Evolutionary conservation across 2,113 vertebrate species (phyloP).

Genomic region (Plectropomus leopardus): DNA sequence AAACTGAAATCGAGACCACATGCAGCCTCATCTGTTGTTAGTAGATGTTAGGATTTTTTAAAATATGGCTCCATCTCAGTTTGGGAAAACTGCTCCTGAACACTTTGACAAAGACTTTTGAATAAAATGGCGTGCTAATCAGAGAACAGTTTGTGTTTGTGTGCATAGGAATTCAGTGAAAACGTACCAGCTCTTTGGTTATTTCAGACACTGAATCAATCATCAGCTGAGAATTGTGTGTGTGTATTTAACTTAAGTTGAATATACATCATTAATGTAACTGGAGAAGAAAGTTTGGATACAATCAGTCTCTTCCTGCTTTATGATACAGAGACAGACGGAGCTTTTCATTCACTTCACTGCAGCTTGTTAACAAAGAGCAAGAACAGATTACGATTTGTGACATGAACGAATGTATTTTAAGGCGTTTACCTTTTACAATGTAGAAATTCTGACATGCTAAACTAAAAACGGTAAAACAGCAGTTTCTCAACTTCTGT

Average conservation of each 20-base stretch:
- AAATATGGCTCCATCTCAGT: conserved; percentile 15
- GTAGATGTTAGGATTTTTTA: background rate
- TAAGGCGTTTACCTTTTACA: conserved; percentile 86
- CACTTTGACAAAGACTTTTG: conserved; percentile 64
- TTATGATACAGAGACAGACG: conserved; percentile 73
- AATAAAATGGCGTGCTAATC: conserved; percentile 66
- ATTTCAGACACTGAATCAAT: conserved; percentile 41
- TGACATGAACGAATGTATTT: conserved; percentile 85
- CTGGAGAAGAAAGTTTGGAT: conserved; percentile 34
- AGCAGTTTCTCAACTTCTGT: conserved; percentile 73
- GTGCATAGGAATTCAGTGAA: conserved; percentile 42
- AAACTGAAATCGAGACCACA: conserved; percentile 23
- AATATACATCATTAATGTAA: conserved; percentile 30
- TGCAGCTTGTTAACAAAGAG: conserved; percentile 73
- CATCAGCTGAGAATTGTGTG: conserved; percentile 14
- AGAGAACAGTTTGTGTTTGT: conserved; percentile 16
- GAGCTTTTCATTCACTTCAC: conserved; percentile 55
- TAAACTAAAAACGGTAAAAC: conserved; percentile 88
- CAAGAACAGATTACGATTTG: conserved; percentile 79
- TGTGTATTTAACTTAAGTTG: conserved; percentile 37
- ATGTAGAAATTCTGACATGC: conserved; percentile 98
- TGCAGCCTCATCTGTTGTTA: background rate
- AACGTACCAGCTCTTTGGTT: conserved; percentile 65
- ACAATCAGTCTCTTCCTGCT: conserved; percentile 39
- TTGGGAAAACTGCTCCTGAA: conserved; percentile 32